Evolutionary conservation across 2,888 invertebrate genomes (phyloP).

Genomic region (Acleris sparsana): DNA sequence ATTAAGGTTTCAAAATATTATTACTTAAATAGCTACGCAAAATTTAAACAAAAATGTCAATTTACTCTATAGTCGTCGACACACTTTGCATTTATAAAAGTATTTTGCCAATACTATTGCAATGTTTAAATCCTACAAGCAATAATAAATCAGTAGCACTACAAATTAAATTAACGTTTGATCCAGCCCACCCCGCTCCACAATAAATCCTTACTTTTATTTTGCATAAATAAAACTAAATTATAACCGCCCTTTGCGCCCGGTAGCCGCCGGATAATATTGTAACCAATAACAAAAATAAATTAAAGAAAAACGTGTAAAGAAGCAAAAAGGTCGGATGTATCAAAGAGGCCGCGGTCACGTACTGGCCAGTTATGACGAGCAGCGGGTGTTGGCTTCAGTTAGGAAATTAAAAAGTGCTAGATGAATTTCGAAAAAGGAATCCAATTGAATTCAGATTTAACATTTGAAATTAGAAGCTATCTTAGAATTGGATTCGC

Average conservation of each 20-base stretch:
- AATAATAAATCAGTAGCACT: constrained; percentile 32
- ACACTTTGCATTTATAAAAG: constrained; percentile 7
- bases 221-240: constrained; percentile 83
- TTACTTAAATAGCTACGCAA: not conserved
- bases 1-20: no score
- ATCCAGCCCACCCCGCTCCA: constrained; percentile 56
- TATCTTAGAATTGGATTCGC: constrained; percentile 15
- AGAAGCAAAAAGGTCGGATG: constrained; percentile 68
- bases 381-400: constrained; percentile 69
- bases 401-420: constrained; percentile 71
- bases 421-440: constrained; percentile 53
- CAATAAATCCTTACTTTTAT: constrained; percentile 78
- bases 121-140: not conserved
- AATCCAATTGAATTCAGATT: constrained; percentile 40
- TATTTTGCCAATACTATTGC: constrained; percentile 28
- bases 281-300: constrained; percentile 79
- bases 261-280: constrained; percentile 80
- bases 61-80: constrained; percentile 44
- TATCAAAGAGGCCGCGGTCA: constrained; percentile 79
- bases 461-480: constrained; percentile 51
- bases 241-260: constrained; percentile 78
- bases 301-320: constrained; percentile 69
- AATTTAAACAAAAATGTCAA: constrained; percentile 1
- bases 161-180: constrained; percentile 42
- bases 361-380: constrained; percentile 78